Evolutionary conservation across 1,140 invertebrate species (phyloP).

Genomic region (Brachionus plicatilis): DNA sequence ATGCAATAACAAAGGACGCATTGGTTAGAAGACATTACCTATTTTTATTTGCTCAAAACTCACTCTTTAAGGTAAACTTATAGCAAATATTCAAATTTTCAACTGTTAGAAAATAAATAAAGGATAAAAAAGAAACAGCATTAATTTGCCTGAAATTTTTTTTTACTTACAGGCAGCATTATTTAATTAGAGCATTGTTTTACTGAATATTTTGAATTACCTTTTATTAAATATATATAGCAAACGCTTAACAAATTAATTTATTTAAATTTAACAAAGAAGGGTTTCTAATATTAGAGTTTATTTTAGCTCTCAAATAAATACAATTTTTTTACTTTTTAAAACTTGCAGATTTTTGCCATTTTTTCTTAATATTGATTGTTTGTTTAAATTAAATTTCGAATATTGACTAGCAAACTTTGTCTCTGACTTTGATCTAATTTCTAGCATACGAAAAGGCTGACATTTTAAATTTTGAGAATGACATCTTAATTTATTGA

Average conservation of each 20-base stretch:
- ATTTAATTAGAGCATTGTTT: neutral
- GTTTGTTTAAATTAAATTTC: neutral
- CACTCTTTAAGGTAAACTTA: neutral
- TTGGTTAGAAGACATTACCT: neutral
- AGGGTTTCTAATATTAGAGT: neutral
- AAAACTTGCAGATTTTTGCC: neutral
- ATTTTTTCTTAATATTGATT: neutral
- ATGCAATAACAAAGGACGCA: neutral
- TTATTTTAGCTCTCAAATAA: no score
- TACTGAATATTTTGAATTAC: neutral
- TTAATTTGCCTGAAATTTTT: neutral
- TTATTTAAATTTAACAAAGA: neutral
- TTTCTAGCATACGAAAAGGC: neutral
- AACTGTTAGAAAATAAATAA: neutral
- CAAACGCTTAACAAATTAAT: neutral
- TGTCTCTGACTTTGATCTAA: constrained; percentile 8
- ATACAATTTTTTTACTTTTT: neutral
- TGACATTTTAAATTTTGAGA: neutral
- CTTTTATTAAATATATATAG: neutral
- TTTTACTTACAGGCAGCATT: neutral
- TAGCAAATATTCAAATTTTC: neutral
- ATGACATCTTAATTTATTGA: neutral
- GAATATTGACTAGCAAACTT: neutral
- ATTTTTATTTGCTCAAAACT: neutral
- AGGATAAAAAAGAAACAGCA: neutral